Evolutionary conservation across 1,140 invertebrate species (phyloP).

Genomic region (Lordiphosa stackelbergi): DNA sequence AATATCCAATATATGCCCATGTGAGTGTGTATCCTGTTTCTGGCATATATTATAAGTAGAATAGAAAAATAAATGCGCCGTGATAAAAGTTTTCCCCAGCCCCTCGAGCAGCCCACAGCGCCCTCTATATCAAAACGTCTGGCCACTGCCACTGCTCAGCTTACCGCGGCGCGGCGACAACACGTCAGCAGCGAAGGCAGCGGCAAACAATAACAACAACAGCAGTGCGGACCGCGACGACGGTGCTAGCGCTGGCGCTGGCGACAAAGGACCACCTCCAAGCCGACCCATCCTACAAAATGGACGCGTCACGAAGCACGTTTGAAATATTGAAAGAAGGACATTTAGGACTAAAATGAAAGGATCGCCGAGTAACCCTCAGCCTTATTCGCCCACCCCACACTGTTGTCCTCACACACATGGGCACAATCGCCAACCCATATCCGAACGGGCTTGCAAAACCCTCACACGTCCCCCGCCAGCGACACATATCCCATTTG

Average conservation of each 20-base stretch:
- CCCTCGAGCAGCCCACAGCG: constrained; percentile 11
- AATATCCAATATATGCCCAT: constrained; percentile 76
- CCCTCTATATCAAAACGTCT: constrained; percentile 21
- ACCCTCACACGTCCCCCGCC: constrained; percentile 47
- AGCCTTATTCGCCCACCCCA: constrained; percentile 33
- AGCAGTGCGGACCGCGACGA: constrained; percentile 21
- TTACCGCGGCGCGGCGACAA: constrained; percentile 62
- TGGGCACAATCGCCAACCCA: constrained; percentile 29
- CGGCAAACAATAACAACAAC: constrained; percentile 43
- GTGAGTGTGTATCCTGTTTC: constrained; percentile 75
- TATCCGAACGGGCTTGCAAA: constrained; percentile 44
- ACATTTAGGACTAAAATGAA: constrained; percentile 76
- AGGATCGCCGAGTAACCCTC: constrained; percentile 68
- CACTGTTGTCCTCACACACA: constrained; percentile 37
- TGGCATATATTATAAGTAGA: constrained; percentile 77
- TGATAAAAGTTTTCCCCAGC: constrained; percentile 68
- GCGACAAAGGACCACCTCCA: constrained; percentile 59
- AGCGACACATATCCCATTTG: constrained; percentile 64
- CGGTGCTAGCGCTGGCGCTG: constrained; percentile 20
- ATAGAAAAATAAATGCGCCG: constrained; percentile 77
- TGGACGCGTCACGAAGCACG: constrained; percentile 72
- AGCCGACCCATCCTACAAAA: constrained; percentile 62
- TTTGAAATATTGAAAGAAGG: constrained; percentile 77
- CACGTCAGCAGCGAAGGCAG: constrained; percentile 66
- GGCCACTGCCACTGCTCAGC: constrained; percentile 50